phyloP scores from a whole-genome alignment of 1,140 invertebrate species.

The Aleiodes sp. region DNA sequence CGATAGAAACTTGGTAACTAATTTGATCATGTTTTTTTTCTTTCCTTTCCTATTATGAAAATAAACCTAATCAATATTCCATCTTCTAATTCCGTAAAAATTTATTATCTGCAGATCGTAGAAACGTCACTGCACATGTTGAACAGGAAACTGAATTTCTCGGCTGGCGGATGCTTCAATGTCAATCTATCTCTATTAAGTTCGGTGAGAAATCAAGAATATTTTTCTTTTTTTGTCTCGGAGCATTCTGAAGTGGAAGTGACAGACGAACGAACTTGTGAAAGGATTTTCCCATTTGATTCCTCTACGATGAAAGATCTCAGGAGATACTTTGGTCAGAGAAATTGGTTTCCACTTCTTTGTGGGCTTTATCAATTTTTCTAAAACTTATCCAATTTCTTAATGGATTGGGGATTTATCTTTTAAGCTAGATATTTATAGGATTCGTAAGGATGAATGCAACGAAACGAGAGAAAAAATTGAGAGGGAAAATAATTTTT shows the following conservation, averaged over 20 bases:
- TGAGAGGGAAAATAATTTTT: no score
- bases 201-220: conserved; percentile 53
- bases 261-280: background rate
- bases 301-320: no score
- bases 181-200: conserved; percentile 56
- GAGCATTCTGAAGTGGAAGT: background rate
- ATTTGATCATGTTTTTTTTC: background rate
- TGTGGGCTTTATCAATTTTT: no score
- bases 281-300: no score
- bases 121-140: conserved; percentile 52
- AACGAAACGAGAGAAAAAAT: no score
- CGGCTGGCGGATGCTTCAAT: conserved; percentile 57
- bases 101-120: conserved; percentile 17
- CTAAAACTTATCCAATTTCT: no score
- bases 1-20: conserved; percentile 27
- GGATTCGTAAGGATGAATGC: no score
- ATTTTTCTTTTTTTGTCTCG: background rate
- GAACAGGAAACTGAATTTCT: conserved; percentile 55
- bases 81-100: conserved; percentile 7
- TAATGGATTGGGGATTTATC: no score
- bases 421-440: no score
- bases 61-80: background rate
- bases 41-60: no score
- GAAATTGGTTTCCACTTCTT: no score
- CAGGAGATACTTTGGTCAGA: no score